phyloP scores from a whole-genome alignment of 2,888 invertebrate species.

The Drosophila tanythrix region DNA sequence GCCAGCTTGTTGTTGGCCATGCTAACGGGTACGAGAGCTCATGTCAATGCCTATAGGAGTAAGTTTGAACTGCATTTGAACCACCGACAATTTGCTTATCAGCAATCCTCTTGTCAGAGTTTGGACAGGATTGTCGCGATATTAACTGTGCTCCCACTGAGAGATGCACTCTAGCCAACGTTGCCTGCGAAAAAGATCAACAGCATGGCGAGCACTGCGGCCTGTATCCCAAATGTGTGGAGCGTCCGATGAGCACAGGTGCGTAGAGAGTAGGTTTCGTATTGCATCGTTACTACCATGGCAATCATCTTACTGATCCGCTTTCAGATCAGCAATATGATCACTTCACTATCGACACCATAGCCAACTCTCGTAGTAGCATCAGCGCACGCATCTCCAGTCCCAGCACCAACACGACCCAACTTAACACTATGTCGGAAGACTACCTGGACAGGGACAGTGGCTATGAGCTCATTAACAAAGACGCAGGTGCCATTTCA shows the following conservation, averaged over 20 bases:
- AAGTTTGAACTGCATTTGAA: conserved; percentile 15
- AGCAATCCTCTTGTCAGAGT: conserved; percentile 29
- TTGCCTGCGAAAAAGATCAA: conserved; percentile 48
- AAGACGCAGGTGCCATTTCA: conserved; percentile 8
- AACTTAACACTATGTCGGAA: conserved; percentile 12
- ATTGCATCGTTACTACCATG: conserved; percentile 5
- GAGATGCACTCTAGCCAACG: conserved; percentile 36
- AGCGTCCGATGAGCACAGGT: conserved; percentile 36
- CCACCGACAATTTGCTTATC: neutral
- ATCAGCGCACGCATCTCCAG: conserved; percentile 44
- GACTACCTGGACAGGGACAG: conserved; percentile 13
- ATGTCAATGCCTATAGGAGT: conserved; percentile 50
- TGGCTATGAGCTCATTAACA: conserved; percentile 52
- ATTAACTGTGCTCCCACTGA: conserved; percentile 42
- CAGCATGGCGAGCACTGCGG: conserved; percentile 52
- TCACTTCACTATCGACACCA: conserved; percentile 63
- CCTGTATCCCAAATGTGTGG: conserved; percentile 50
- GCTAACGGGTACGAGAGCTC: conserved; percentile 14
- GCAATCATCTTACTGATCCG: conserved; percentile 39
- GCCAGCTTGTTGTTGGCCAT: conserved; percentile 28
- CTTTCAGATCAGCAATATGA: conserved; percentile 66
- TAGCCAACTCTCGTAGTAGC: conserved; percentile 56
- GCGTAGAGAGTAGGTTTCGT: conserved; percentile 7
- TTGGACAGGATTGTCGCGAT: conserved; percentile 54
- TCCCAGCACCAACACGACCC: conserved; percentile 56